phyloP scores from a whole-genome alignment of 2,888 invertebrate species.

The Dilophus febrilis region DNA sequence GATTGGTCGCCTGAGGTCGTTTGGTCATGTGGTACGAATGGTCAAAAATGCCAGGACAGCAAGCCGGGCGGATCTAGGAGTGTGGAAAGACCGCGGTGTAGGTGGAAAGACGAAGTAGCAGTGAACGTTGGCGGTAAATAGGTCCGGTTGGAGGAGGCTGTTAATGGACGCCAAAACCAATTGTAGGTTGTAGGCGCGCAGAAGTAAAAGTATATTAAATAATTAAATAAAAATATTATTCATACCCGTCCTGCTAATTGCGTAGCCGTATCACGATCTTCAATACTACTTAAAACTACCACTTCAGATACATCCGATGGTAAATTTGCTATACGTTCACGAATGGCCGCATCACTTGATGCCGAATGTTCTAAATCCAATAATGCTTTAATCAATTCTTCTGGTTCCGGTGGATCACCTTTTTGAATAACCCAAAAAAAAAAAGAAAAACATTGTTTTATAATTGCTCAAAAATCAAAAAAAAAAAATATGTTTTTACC shows the following conservation, averaged over 20 bases:
- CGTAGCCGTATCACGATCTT: conserved; percentile 66
- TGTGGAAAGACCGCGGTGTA: no score
- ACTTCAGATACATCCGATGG: conserved; percentile 92
- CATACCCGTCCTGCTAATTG: conserved; percentile 39
- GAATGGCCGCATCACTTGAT: conserved; percentile 81
- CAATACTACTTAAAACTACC: conserved; percentile 65
- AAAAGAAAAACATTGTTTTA: background rate
- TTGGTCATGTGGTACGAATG: no score
- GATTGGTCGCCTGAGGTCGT: no score
- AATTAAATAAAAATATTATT: background rate
- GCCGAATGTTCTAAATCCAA: conserved; percentile 86
- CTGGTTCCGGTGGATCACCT: conserved; percentile 81
- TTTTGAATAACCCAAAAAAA: background rate
- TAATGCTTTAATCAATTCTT: conserved; percentile 71
- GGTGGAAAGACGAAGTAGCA: no score
- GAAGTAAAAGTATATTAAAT: no score
- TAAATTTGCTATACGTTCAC: conserved; percentile 83
- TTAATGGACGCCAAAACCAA: no score
- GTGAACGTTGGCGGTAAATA: no score
- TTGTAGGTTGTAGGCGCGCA: no score
- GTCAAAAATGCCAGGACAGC: no score
- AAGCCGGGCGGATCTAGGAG: no score
- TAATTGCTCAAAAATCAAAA: conserved; percentile 7
- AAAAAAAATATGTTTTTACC: conserved; percentile 1
- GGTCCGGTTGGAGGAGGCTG: no score